Percentiles rank a stretch among this genome's conserved stretches.
Conservation (phyloP, 2,113 vertebrate genomes). For the Otolemur garnettii region DNA sequence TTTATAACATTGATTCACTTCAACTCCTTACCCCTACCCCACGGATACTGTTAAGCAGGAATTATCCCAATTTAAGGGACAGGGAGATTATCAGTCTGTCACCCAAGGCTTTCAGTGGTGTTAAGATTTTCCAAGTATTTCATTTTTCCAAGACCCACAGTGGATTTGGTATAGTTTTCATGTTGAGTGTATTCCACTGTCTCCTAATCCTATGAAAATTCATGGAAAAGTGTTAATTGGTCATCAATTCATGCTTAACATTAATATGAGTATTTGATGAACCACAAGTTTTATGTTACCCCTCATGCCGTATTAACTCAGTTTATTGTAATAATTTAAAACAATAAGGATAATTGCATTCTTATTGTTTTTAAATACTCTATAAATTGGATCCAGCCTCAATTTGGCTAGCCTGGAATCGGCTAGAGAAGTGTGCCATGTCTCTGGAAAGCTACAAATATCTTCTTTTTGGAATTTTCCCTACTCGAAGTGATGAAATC, state of each 20-base stretch:
- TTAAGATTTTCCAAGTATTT: slow-evolving; percentile 48
- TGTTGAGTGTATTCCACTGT: slow-evolving; percentile 66
- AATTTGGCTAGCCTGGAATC: slow-evolving; percentile 54
- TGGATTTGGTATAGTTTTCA: slow-evolving; percentile 45
- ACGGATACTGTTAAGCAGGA: background rate
- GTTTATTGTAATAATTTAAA: slow-evolving; percentile 77
- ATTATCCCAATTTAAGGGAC: background rate
- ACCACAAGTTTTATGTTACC: slow-evolving; percentile 72
- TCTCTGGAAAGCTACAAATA: slow-evolving; percentile 29
- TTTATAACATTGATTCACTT: background rate
- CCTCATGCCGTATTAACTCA: slow-evolving; percentile 76
- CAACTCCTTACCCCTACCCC: background rate
- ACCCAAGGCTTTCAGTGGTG: slow-evolving; percentile 30
- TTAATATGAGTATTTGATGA: slow-evolving; percentile 71
- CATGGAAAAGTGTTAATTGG: slow-evolving; percentile 72
- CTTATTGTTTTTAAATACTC: slow-evolving; percentile 75
- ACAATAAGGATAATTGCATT: slow-evolving; percentile 79
- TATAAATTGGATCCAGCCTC: slow-evolving; percentile 79
- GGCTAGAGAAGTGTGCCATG: slow-evolving; percentile 28
- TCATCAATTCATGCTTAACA: slow-evolving; percentile 71
- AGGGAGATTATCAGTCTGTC: slow-evolving; percentile 36
- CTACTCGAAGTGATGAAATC: background rate
- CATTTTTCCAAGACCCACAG: slow-evolving; percentile 27
- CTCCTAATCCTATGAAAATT: slow-evolving; percentile 70
- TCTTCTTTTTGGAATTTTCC: background rate